Evolutionary conservation across 1,140 invertebrate species (phyloP), one percentile per base, ranked within the genome.

Genomic region (Drosophila bocki): DNA sequence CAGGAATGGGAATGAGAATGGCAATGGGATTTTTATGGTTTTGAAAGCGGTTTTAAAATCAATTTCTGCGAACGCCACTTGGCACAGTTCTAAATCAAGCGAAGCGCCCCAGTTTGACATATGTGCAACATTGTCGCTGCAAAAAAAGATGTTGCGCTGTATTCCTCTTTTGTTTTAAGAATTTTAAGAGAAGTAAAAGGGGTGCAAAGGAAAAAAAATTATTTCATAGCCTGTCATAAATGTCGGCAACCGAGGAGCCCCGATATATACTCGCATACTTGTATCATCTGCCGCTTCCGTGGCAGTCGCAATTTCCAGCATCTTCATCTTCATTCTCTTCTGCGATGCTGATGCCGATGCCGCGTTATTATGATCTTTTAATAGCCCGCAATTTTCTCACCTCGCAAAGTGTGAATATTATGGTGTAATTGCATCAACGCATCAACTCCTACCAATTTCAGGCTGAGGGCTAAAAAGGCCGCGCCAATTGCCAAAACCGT

Each of bases 351-450:
- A 47, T 51, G 50, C 50, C 50, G 50, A 51, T 51, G 50, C 37
- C 51, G 65, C 71, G 78, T 90, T 90, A 90, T 90, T 90, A 90
- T 90, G 85, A 90, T 90, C 90, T 92, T 92, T 92, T 92, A 92
- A 92, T 92, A 92, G 91, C 91, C 91, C 76, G 91, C 91, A 92
- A 92, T 92, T 92, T 92, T 92, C 91, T 92, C 91, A 92, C 91
- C 91, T 92, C 91, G 91, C 91, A 92, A 92, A 92, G 91, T 92
- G 91, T 92, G 91, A 92, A 92, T 92, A 92, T 92, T 92, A 92
- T 91, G 91, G 91, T 92, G 91, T 92, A 92, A 92, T 92, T 92
- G 91, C 91, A 92, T 92, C 91, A 92, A 92, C 91, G 91, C 85
- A 92, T 92, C 91, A 92, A 92, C 91, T 92, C 91, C 91, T 92